phyloP scores from a whole-genome alignment of 2,888 invertebrate species.

The Geotrupes spiniger region DNA sequence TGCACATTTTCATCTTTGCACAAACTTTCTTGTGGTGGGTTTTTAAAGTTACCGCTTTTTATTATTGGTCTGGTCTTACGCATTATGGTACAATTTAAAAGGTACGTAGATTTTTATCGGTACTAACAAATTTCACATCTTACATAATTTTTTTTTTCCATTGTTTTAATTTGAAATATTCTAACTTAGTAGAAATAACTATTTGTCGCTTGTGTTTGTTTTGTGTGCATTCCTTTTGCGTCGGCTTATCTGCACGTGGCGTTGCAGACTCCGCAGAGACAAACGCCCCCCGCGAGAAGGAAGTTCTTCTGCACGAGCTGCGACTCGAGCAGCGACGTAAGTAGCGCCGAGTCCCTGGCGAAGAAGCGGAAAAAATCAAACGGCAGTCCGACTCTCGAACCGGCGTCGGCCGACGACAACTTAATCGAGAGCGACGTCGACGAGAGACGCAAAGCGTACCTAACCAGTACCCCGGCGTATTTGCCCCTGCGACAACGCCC shows the following conservation, averaged over 20 bases:
- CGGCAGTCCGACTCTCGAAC: conserved; percentile 12
- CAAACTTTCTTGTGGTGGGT: too few relatives aligned
- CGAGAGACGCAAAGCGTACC: conserved; percentile 29
- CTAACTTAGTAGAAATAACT: too few relatives aligned
- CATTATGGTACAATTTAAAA: too few relatives aligned
- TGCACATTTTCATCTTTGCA: too few relatives aligned
- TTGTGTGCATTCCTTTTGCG: too few relatives aligned
- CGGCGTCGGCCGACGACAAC: conserved; percentile 8
- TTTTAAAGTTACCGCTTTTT: too few relatives aligned
- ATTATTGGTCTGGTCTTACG: too few relatives aligned
- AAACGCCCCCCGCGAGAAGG: conserved; percentile 14
- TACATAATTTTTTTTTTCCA: too few relatives aligned
- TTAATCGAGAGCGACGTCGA: conserved; percentile 17
- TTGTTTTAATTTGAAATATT: too few relatives aligned
- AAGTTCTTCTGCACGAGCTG: conserved; percentile 46
- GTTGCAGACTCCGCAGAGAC: conserved; percentile 23
- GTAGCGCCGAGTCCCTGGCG: conserved; percentile 33
- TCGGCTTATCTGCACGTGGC: conserved; percentile 6
- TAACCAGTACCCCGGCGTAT: conserved; percentile 50
- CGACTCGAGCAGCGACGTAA: conserved; percentile 39
- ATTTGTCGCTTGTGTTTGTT: too few relatives aligned
- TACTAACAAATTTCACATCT: too few relatives aligned
- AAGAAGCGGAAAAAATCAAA: conserved; percentile 33
- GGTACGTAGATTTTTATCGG: too few relatives aligned
- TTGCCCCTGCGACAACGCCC: conserved; percentile 34